Percentiles rank a stretch among this genome's conserved stretches.
Evolutionary conservation across 1,140 invertebrate species (phyloP).

Genomic region (Drosophila pachea): DNA sequence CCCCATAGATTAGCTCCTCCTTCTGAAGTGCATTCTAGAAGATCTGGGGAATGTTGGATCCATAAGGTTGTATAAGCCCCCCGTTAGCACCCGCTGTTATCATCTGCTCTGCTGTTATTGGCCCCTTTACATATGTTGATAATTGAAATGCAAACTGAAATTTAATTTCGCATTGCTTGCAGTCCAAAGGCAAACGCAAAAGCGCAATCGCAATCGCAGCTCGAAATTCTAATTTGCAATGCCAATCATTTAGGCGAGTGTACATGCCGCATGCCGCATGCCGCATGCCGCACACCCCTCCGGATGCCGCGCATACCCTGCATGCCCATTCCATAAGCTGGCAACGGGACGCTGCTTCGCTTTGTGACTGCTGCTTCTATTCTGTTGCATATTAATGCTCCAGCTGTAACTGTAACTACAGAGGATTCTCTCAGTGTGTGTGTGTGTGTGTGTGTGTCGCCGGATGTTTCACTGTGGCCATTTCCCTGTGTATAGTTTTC

Average conservation of each 20-base stretch:
- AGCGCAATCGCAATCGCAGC: background rate
- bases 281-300: no score
- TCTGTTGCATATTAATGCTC: conserved; percentile 5
- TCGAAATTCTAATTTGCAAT: conserved; percentile 20
- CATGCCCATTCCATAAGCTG: conserved; percentile 8
- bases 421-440: background rate
- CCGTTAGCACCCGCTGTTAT: background rate
- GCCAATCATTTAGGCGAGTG: conserved; percentile 15
- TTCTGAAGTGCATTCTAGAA: no score
- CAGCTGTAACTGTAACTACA: background rate
- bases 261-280: background rate
- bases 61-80: no score
- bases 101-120: background rate
- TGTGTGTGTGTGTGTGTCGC: conserved; percentile 15
- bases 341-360: background rate
- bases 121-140: background rate
- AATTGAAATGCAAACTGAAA: conserved; percentile 2
- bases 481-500: conserved; percentile 63
- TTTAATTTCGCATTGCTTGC: conserved; percentile 14
- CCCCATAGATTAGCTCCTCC: no score
- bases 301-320: no score
- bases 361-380: conserved; percentile 10
- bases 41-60: no score
- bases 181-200: background rate
- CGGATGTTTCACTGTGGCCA: conserved; percentile 35